Conservation (phyloP, 2,888 invertebrate genomes). For the Heliconius erato region DNA sequence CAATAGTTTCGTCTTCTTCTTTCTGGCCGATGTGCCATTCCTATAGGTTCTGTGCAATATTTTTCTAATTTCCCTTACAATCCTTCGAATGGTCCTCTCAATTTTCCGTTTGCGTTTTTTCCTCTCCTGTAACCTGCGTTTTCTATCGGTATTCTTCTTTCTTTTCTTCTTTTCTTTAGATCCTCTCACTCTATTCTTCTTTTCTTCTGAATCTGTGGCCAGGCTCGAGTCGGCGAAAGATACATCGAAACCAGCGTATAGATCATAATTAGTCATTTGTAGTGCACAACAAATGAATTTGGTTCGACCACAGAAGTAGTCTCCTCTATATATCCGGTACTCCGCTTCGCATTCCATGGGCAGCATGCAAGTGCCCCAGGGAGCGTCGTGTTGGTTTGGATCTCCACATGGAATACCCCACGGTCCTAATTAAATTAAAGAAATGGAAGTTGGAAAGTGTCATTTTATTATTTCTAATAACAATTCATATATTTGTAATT, state of each 20-base stretch:
- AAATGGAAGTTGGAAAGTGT: neutral
- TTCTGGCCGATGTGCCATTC: conserved; percentile 67
- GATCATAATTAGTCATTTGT: conserved; percentile 69
- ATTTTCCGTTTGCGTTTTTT: conserved; percentile 67
- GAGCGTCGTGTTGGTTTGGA: conserved; percentile 76
- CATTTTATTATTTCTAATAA: neutral
- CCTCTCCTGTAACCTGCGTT: conserved; percentile 59
- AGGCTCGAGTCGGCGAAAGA: conserved; percentile 70
- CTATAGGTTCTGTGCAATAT: conserved; percentile 66
- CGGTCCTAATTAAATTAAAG: conserved; percentile 62
- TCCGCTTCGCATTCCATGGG: conserved; percentile 73
- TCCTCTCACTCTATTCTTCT: conserved; percentile 50
- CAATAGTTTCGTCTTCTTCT: conserved; percentile 70
- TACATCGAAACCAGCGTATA: conserved; percentile 73
- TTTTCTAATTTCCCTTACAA: conserved; percentile 67
- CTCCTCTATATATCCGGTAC: conserved; percentile 75
- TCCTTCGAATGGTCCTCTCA: conserved; percentile 65
- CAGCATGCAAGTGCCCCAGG: conserved; percentile 77
- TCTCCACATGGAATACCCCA: conserved; percentile 80
- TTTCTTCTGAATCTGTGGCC: conserved; percentile 67
- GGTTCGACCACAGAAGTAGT: conserved; percentile 73
- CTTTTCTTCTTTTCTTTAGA: conserved; percentile 56
- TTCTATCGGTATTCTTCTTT: conserved; percentile 53
- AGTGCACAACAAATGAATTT: conserved; percentile 74
- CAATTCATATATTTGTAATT: neutral